Percentiles rank a stretch among this genome's conserved stretches.
Evolutionary conservation across 2,113 vertebrate genomes (phyloP).

Genomic region (Burhinus oedicnemus): DNA sequence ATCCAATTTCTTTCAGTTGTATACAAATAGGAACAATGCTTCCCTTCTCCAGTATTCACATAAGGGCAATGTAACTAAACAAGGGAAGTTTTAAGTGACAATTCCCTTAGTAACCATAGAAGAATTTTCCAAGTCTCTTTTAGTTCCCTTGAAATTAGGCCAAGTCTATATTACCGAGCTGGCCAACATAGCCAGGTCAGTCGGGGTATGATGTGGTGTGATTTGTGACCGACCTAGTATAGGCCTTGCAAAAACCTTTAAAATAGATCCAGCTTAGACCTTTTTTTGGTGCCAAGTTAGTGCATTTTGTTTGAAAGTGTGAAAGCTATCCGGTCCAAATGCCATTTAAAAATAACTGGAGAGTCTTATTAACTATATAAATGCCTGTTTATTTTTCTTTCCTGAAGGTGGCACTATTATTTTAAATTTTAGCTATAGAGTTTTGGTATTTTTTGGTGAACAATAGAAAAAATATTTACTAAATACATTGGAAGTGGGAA

Average conservation of each 20-base stretch:
- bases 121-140: background rate
- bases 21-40: background rate
- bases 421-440: background rate
- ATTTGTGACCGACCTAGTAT: background rate
- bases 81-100: background rate
- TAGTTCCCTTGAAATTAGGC: background rate
- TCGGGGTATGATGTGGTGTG: background rate
- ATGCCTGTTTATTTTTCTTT: background rate
- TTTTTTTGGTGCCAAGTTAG: background rate
- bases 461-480: background rate
- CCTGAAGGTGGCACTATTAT: conserved; percentile 65
- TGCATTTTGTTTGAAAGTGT: background rate
- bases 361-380: background rate
- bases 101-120: background rate
- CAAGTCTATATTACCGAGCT: background rate
- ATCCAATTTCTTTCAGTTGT: background rate
- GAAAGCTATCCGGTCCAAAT: background rate
- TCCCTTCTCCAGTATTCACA: background rate
- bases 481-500: background rate
- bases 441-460: background rate
- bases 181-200: background rate
- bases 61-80: background rate
- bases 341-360: background rate
- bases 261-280: background rate
- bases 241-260: background rate